Percentiles rank a stretch among this genome's conserved stretches.
Conservation (phyloP, 2,888 invertebrate species). For the Drosophila acutilabella region DNA sequence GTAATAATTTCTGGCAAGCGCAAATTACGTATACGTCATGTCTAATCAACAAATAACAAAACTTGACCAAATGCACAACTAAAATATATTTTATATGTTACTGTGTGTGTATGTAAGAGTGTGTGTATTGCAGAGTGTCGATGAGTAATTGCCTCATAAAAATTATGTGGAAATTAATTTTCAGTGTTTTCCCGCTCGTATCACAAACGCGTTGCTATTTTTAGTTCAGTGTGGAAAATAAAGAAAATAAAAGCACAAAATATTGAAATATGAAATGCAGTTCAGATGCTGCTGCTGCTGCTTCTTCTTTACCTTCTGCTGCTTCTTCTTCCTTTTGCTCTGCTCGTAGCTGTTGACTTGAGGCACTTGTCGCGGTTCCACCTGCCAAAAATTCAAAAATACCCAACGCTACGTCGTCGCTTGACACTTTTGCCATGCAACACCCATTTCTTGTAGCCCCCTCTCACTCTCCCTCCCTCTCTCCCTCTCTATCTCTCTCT, state of each 20-base stretch:
- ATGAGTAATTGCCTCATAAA: slow-evolving; percentile 82
- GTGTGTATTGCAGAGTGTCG: slow-evolving; percentile 61
- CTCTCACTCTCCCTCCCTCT: neutral
- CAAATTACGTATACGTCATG: slow-evolving; percentile 59
- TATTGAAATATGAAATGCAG: slow-evolving; percentile 77
- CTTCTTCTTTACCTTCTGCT: neutral
- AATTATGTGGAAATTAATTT: slow-evolving; percentile 81
- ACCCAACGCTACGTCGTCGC: slow-evolving; percentile 51
- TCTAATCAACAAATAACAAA: slow-evolving; percentile 36
- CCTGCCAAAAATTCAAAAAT: slow-evolving; percentile 77
- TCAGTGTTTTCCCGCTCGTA: slow-evolving; percentile 56
- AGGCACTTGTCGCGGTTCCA: slow-evolving; percentile 75
- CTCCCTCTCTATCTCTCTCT: neutral
- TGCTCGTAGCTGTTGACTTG: slow-evolving; percentile 23
- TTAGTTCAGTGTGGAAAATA: slow-evolving; percentile 39
- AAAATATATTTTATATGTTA: slow-evolving; percentile 1
- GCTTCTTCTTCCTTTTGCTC: neutral
- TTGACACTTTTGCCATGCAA: slow-evolving; percentile 72
- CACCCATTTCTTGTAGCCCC: slow-evolving; percentile 5
- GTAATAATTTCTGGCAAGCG: slow-evolving; percentile 10
- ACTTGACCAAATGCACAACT: slow-evolving; percentile 20
- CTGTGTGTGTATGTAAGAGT: slow-evolving; percentile 4
- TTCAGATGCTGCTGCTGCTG: slow-evolving; percentile 34
- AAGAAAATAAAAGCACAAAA: slow-evolving; percentile 61
- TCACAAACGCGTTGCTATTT: slow-evolving; percentile 46